phyloP scores from a whole-genome alignment of 2,888 invertebrate genomes.

The Candidula unifasciata region DNA sequence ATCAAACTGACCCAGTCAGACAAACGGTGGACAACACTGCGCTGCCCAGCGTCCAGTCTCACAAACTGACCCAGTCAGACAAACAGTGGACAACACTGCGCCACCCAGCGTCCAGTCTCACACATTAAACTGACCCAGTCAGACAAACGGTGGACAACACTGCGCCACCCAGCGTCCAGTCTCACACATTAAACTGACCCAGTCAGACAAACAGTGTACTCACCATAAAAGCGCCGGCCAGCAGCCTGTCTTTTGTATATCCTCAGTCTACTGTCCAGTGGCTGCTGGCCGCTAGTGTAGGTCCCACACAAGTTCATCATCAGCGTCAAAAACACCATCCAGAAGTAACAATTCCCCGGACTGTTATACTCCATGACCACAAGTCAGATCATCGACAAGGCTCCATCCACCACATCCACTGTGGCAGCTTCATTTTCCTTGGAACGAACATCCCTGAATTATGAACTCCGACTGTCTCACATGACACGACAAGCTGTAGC shows the following conservation, averaged over 20 bases:
- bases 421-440: constrained; percentile 20
- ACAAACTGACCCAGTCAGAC: no score
- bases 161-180: no score
- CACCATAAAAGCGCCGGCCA: constrained; percentile 26
- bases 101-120: not conserved
- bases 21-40: no score
- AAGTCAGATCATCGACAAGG: not conserved
- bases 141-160: no score
- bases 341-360: not conserved
- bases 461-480: not conserved
- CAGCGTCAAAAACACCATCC: not conserved
- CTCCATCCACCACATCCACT: constrained; percentile 30
- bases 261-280: not conserved
- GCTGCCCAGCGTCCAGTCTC: no score
- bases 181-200: no score
- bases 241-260: constrained; percentile 9
- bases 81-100: not conserved
- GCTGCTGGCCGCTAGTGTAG: not conserved
- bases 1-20: no score
- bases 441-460: constrained; percentile 4
- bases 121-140: no score
- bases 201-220: not conserved
- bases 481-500: not conserved
- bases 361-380: constrained; percentile 37
- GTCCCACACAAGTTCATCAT: not conserved